Conservation (phyloP, 1,140 invertebrate genomes). For the Bombus pyrosoma region DNA sequence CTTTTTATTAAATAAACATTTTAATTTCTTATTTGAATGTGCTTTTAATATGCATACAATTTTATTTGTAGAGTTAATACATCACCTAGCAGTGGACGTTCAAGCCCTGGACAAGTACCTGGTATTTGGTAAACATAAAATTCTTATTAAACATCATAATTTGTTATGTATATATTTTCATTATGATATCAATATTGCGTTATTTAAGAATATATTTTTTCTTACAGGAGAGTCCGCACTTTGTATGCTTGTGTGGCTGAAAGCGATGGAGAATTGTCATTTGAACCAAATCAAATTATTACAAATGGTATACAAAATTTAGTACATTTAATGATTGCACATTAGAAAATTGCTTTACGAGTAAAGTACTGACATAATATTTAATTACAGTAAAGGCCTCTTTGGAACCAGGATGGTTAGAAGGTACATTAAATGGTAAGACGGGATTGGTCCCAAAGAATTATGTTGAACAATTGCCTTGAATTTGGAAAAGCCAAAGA, state of each 20-base stretch:
- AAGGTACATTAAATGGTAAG: slow-evolving; percentile 96
- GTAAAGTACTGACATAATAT: slow-evolving; percentile 50
- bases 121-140: slow-evolving; percentile 73
- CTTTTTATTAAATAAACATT: slow-evolving; percentile 21
- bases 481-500: slow-evolving; percentile 74
- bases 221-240: slow-evolving; percentile 90
- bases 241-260: slow-evolving; percentile 97
- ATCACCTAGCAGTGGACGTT: slow-evolving; percentile 75
- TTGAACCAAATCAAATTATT: slow-evolving; percentile 99
- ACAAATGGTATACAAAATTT: slow-evolving; percentile 90
- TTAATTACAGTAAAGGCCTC: slow-evolving; percentile 91
- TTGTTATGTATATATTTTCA: neutral
- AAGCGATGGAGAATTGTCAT: slow-evolving; percentile 97
- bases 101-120: slow-evolving; percentile 74
- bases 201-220: slow-evolving; percentile 58
- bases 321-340: neutral
- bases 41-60: slow-evolving; percentile 19
- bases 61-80: slow-evolving; percentile 70
- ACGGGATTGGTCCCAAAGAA: slow-evolving; percentile 98
- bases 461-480: slow-evolving; percentile 95
- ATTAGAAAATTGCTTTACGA: neutral
- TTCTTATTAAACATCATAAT: neutral
- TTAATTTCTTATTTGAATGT: neutral
- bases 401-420: slow-evolving; percentile 97
- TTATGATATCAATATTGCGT: neutral